phyloP scores from a whole-genome alignment of 2,888 invertebrate species.

The Alviniconcha strummeri region DNA sequence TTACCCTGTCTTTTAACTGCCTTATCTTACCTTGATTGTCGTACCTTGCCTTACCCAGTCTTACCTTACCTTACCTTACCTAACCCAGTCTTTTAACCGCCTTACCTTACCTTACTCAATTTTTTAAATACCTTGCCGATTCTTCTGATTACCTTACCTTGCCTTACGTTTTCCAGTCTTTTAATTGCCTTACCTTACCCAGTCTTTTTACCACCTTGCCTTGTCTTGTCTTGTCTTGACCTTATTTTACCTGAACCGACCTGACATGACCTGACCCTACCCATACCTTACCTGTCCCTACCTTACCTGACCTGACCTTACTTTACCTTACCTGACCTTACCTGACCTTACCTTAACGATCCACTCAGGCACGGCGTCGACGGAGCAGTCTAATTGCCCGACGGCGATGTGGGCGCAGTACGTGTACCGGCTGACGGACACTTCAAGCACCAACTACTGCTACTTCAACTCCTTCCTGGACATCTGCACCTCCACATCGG shows the following conservation, averaged over 20 bases:
- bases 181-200: no score
- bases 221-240: not conserved
- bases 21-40: no score
- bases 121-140: not conserved
- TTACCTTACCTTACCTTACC: no score
- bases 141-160: no score
- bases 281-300: no score
- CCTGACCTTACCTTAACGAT: not conserved
- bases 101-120: not conserved
- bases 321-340: not conserved
- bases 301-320: not conserved
- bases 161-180: no score
- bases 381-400: constrained; percentile 43
- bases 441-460: constrained; percentile 43
- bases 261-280: not conserved
- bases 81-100: no score
- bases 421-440: constrained; percentile 44
- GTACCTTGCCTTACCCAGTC: no score
- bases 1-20: no score
- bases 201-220: no score
- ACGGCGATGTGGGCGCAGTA: constrained; percentile 49
- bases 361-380: constrained; percentile 43
- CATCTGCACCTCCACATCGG: constrained; percentile 46
- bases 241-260: not conserved
- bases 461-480: constrained; percentile 41